phyloP scores from a whole-genome alignment of 2,113 vertebrate genomes.

The Bostrychus sinensis region DNA sequence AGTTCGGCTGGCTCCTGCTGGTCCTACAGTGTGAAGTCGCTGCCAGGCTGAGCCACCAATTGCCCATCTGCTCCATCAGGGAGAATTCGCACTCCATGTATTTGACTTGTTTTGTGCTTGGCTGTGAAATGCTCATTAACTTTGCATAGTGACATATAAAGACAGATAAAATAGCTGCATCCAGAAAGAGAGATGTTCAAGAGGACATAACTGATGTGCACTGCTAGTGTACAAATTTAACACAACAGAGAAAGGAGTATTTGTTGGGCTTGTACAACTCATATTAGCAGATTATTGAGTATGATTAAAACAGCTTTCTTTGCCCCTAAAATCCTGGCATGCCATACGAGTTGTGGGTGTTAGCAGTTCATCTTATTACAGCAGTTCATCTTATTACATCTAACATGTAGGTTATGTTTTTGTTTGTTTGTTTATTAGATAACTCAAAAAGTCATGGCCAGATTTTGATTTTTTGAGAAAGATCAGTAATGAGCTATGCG shows the following conservation, averaged over 20 bases:
- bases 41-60: slow-evolving; percentile 74
- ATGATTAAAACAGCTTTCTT: slow-evolving; percentile 28
- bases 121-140: slow-evolving; percentile 62
- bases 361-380: neutral
- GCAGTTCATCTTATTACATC: too few relatives aligned
- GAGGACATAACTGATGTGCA: slow-evolving; percentile 44
- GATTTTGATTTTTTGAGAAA: too few relatives aligned
- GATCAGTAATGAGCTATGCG: too few relatives aligned
- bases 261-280: slow-evolving; percentile 16
- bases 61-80: slow-evolving; percentile 76
- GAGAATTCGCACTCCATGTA: slow-evolving; percentile 71
- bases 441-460: too few relatives aligned
- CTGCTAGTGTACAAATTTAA: slow-evolving; percentile 43
- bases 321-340: slow-evolving; percentile 5
- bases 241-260: slow-evolving; percentile 16
- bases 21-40: slow-evolving; percentile 58
- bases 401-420: too few relatives aligned
- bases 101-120: slow-evolving; percentile 67
- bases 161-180: slow-evolving; percentile 31
- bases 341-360: neutral
- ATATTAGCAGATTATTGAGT: slow-evolving; percentile 40
- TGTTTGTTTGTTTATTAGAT: too few relatives aligned
- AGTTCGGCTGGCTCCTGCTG: slow-evolving; percentile 58
- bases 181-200: slow-evolving; percentile 43
- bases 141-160: slow-evolving; percentile 62